A percentile compares a stretch with the other conserved stretches of the same genome.
phyloP scores from a whole-genome alignment of 2,888 invertebrate species.

The Chrysolina oricalcia region DNA sequence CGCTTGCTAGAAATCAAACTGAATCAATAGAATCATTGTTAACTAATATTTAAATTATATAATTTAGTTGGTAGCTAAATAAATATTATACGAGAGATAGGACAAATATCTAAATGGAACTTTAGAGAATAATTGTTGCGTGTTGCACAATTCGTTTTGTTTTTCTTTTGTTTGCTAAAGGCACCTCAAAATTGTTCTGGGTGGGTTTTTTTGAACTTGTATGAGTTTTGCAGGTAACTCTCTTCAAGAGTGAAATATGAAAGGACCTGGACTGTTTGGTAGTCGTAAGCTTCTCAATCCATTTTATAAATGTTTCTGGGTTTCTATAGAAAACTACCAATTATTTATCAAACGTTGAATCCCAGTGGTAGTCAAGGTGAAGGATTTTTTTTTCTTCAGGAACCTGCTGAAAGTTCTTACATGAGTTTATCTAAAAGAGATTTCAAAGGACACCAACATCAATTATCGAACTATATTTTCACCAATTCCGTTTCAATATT shows the following conservation, averaged over 20 bases:
- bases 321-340: no score
- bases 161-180: constrained; percentile 47
- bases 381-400: no score
- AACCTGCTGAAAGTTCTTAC: no score
- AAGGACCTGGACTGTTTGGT: no score
- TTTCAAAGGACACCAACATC: no score
- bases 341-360: no score
- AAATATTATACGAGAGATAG: constrained; percentile 65
- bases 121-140: constrained; percentile 65
- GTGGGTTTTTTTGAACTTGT: neutral
- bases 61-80: constrained; percentile 65
- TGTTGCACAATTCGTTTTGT: constrained; percentile 67
- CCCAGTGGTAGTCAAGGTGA: no score
- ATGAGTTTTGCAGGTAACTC: neutral
- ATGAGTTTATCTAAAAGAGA: no score
- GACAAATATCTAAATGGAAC: constrained; percentile 64
- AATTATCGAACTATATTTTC: no score
- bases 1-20: constrained; percentile 72
- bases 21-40: constrained; percentile 71
- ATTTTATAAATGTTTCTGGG: no score
- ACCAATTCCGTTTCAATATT: no score
- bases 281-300: no score
- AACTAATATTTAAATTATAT: constrained; percentile 69
- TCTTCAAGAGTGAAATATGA: neutral
- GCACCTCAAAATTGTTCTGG: neutral